phyloP scores from a whole-genome alignment of 2,888 invertebrate genomes.

The Marasmarcha lunaedactyla region DNA sequence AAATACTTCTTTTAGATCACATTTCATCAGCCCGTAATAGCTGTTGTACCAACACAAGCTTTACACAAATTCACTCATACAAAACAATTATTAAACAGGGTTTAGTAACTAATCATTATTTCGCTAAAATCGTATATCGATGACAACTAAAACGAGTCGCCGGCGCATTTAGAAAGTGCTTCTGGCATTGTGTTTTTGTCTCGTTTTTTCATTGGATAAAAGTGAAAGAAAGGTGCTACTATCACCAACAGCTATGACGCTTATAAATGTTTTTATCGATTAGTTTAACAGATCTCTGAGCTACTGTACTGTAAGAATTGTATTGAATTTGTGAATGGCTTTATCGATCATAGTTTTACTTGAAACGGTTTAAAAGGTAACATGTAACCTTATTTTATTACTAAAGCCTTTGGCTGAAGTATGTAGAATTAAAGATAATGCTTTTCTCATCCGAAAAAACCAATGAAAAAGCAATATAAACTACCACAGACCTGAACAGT shows the following conservation, averaged over 20 bases:
- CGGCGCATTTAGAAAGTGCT: conserved; percentile 47
- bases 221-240: conserved; percentile 40
- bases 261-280: not conserved
- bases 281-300: not conserved
- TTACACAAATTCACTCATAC: too few species aligned
- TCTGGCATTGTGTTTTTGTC: conserved; percentile 29
- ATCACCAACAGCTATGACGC: conserved; percentile 20
- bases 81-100: too few species aligned
- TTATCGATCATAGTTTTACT: too few species aligned
- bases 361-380: not conserved
- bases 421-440: too few species aligned
- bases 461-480: too few species aligned
- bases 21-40: too few species aligned
- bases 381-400: not conserved
- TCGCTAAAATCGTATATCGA: not conserved
- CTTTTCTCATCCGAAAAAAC: too few species aligned
- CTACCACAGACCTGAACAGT: too few species aligned
- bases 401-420: too few species aligned
- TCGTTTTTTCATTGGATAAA: conserved; percentile 33
- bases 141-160: not conserved
- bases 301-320: not conserved
- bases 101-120: not conserved
- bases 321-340: not conserved
- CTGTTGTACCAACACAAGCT: too few species aligned
- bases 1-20: too few species aligned